Percentiles rank a stretch among this genome's conserved stretches.
Conservation (phyloP, 2,797 vertebrate genomes). For the Vultur gryphus region DNA sequence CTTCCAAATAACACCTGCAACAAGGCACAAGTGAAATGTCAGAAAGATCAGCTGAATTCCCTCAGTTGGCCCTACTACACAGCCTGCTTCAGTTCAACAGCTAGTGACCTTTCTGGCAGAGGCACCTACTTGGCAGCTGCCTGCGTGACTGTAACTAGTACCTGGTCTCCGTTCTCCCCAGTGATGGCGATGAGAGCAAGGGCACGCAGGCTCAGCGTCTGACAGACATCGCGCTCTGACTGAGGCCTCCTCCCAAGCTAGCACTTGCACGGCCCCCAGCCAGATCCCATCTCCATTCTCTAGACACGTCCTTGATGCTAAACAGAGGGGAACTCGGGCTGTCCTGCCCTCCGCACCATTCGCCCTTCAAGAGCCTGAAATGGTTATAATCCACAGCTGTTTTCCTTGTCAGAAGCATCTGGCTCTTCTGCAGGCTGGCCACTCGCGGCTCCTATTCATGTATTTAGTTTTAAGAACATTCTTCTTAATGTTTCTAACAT, state of each 20-base stretch:
- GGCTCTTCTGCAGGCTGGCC: neutral
- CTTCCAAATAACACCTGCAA: neutral
- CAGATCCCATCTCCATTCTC: neutral
- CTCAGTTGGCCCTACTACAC: neutral
- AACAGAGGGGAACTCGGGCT: too few species aligned
- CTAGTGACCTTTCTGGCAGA: neutral
- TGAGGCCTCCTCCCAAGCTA: neutral
- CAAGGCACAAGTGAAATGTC: neutral
- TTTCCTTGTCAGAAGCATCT: neutral
- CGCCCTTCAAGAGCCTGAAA: neutral
- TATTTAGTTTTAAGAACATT: neutral
- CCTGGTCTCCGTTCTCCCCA: too few species aligned
- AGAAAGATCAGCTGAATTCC: neutral
- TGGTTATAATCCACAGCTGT: neutral
- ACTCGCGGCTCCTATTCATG: fast-evolving
- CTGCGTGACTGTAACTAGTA: fast-evolving
- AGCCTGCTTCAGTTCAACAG: neutral
- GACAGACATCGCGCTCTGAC: fast-evolving
- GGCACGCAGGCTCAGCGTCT: too few species aligned
- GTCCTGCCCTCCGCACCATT: neutral
- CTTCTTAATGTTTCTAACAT: too few species aligned
- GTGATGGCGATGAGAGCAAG: neutral
- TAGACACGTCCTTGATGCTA: neutral
- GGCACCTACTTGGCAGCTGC: neutral
- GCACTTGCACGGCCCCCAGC: too few species aligned